Evolutionary conservation across 2,113 vertebrate species (phyloP), one percentile per base, ranked within the genome.

Genomic region (Daphoenositta chrysoptera): DNA sequence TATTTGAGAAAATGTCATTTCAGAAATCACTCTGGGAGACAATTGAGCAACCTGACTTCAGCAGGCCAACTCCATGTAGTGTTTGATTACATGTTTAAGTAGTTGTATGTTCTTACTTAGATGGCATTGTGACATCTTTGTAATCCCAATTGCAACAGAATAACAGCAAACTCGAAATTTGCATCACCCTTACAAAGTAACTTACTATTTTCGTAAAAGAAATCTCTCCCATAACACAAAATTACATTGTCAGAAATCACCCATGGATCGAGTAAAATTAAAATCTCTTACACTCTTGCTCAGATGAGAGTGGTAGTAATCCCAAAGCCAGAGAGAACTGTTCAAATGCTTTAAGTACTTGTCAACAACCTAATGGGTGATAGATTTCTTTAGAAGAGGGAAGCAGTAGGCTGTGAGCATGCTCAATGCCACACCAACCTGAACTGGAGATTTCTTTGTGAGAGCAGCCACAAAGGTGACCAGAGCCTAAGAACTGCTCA

Each of bases 321-420:
- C 45, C 28, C 65, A 78, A 42, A 87, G 68, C 18, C 91, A 82
- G 64, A 75, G 20, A 87, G 64, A 87, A 64, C 48, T 54, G 50
- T 37, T 56, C 54, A 40, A 82, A 39, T 33, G 44, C 19, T 69
- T 97, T 93, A 95, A 95, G 82, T 85, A 93, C 82, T 87, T 92
- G 47, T 6, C 64, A 93, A 33, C 30, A 90, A 78, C 21, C 35
- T 92, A 63, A 33, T 13, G 37, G 45, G 63, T 94, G 94, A 87
- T 63, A 87, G 68, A 75, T 27, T 30, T 87, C 86, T 79, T 76
- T 44, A 24, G 18, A 87, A 84, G 69, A 58, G 87, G 83, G 56
- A 65, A 96, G 61, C 65, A 61, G 76, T 48, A 51, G 64, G 80
- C 84, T 89, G 65, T 84, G 96, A 96, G 86, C 82, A 85, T 91